phyloP scores from a whole-genome alignment of 2,797 vertebrate species.

The Prionace glauca region DNA sequence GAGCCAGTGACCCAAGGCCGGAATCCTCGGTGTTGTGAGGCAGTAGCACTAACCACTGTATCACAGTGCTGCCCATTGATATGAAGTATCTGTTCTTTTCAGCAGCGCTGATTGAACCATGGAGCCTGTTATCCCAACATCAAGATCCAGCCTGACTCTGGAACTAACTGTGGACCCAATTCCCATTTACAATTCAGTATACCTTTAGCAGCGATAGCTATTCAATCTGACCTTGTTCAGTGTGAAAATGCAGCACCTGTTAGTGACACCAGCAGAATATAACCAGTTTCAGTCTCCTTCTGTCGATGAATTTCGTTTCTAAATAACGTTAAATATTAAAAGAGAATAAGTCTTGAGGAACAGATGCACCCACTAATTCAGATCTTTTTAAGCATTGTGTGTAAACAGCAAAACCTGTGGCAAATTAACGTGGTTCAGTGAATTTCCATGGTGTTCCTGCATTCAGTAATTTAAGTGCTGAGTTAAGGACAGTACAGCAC shows the following conservation, averaged over 20 bases:
- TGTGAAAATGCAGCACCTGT: neutral
- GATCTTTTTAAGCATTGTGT: neutral
- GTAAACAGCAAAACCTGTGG: neutral
- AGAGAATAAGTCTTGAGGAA: neutral
- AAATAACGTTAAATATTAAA: neutral
- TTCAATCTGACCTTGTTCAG: neutral
- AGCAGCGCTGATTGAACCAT: neutral
- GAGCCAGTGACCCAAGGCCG: too few species aligned
- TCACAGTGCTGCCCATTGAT: neutral
- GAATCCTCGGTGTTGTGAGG: too few species aligned
- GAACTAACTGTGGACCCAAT: neutral
- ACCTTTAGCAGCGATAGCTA: neutral
- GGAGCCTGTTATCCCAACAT: neutral
- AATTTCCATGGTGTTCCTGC: neutral
- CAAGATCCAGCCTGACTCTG: too few species aligned
- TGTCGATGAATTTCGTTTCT: neutral
- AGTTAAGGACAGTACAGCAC: too few species aligned
- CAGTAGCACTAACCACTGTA: too few species aligned
- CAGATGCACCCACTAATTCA: neutral
- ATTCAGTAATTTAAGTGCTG: neutral
- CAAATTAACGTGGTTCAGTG: neutral
- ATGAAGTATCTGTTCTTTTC: neutral
- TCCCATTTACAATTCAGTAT: neutral
- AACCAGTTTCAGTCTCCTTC: neutral
- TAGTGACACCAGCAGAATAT: neutral